These are phyloP conservation scores for Lichenostomus cassidix DNA, from an alignment of 2,113 vertebrate genomes.

Conservation along the genomic window DNA sequence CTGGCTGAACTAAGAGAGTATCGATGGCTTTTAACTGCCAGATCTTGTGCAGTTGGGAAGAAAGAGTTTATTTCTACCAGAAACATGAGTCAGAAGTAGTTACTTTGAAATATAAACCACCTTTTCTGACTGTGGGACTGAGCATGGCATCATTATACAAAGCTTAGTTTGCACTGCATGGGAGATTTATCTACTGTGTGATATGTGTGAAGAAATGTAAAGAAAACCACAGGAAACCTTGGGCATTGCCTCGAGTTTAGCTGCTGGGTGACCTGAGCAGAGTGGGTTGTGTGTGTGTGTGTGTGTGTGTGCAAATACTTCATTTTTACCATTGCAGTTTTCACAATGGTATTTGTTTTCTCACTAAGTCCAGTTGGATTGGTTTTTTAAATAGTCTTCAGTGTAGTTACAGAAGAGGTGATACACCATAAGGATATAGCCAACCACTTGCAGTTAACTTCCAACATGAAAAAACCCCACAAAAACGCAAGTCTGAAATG, in stretches of 20 bases:
- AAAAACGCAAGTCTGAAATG: not conserved
- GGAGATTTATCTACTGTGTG: not conserved
- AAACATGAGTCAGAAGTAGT: not conserved
- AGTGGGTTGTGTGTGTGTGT: rapidly evolving
- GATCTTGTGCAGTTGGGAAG: not conserved
- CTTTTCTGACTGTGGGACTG: not conserved
- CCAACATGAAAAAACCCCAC: rapidly evolving
- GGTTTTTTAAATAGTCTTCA: not conserved
- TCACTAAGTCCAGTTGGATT: not conserved
- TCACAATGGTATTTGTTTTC: not conserved
- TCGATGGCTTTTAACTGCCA: not conserved
- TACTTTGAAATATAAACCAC: not conserved
- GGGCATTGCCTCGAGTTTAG: not conserved
- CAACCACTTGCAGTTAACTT: not conserved
- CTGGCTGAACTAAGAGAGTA: not conserved
- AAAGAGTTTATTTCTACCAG: not conserved
- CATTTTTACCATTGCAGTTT: not conserved
- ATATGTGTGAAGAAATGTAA: not conserved
- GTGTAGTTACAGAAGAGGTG: not conserved
- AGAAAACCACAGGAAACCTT: not conserved
- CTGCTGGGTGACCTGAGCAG: not conserved
- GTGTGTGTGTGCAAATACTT: not conserved
- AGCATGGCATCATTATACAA: not conserved
- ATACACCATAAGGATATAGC: not conserved
- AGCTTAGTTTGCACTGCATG: not conserved